Conservation (phyloP, 2,797 vertebrate genomes). For the Melopsittacus undulatus region DNA sequence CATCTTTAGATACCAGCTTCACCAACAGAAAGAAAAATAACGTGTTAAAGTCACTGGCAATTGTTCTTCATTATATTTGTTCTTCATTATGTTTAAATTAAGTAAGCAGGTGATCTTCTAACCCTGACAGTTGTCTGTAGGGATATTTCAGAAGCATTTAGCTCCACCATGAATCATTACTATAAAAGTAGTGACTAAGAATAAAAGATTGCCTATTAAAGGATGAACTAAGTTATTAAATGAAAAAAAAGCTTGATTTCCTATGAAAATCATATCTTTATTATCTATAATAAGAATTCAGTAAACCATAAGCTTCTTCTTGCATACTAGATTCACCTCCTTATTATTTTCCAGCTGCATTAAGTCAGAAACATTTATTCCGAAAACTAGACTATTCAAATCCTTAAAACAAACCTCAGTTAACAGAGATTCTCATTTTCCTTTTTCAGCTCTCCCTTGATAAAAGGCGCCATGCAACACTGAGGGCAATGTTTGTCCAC, state of each 20-base stretch:
- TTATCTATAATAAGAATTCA: not conserved
- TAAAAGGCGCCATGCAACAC: not conserved
- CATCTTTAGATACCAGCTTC: slow-evolving; percentile 99
- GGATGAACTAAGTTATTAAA: not conserved
- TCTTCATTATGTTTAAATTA: not conserved
- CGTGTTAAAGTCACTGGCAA: not conserved
- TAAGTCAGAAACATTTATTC: not conserved
- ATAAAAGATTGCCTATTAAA: not conserved
- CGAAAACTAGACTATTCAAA: not conserved
- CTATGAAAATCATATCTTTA: not conserved
- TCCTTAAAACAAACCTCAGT: not conserved
- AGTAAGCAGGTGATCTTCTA: not conserved
- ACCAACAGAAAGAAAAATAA: slow-evolving; percentile 46
- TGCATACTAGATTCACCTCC: not conserved
- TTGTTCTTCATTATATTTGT: not conserved
- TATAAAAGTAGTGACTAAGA: not conserved
- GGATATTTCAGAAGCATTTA: not conserved
- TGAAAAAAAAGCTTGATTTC: not conserved
- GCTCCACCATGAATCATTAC: not conserved
- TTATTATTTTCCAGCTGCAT: not conserved
- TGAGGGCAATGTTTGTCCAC: not conserved
- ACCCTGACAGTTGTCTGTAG: not conserved
- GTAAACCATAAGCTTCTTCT: not conserved
- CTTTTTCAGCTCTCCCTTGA: not conserved
- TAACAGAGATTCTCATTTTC: not conserved